These are phyloP conservation scores for Cotesia vestalis DNA, from an alignment of 1,140 invertebrate species.

Conservation along the genomic window DNA sequence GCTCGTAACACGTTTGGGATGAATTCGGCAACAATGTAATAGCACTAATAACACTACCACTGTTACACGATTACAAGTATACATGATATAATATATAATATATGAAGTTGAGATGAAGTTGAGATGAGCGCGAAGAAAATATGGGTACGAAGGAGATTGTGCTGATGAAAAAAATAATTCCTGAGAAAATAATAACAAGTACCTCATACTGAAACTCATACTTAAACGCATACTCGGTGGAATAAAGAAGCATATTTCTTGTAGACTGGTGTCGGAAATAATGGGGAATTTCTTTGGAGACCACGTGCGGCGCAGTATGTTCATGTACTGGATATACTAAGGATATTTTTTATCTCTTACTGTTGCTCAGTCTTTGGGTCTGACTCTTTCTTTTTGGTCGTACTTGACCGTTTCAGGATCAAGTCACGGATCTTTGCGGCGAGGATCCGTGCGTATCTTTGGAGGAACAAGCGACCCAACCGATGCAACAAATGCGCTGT, in stretches of 20 bases:
- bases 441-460: slow-evolving; percentile 29
- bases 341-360: neutral
- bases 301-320: slow-evolving; percentile 26
- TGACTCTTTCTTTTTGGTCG: neutral
- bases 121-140: no score
- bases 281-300: slow-evolving; percentile 29
- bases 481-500: no score
- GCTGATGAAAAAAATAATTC: slow-evolving; percentile 10
- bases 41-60: no score
- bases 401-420: slow-evolving; percentile 9
- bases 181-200: slow-evolving; percentile 15
- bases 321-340: slow-evolving; percentile 17
- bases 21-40: no score
- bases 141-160: neutral
- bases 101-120: no score
- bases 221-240: neutral
- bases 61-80: neutral
- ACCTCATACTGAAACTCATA: neutral
- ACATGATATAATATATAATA: slow-evolving; percentile 4
- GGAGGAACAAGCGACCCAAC: neutral
- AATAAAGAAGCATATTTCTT: slow-evolving; percentile 21
- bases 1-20: no score
- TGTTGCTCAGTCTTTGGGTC: neutral
- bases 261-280: slow-evolving; percentile 26
- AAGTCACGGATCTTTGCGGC: slow-evolving; percentile 30